Evolutionary conservation across 1,140 invertebrate species (phyloP), one percentile per base, ranked within the genome.

Genomic region (Steinernema feltiae): DNA sequence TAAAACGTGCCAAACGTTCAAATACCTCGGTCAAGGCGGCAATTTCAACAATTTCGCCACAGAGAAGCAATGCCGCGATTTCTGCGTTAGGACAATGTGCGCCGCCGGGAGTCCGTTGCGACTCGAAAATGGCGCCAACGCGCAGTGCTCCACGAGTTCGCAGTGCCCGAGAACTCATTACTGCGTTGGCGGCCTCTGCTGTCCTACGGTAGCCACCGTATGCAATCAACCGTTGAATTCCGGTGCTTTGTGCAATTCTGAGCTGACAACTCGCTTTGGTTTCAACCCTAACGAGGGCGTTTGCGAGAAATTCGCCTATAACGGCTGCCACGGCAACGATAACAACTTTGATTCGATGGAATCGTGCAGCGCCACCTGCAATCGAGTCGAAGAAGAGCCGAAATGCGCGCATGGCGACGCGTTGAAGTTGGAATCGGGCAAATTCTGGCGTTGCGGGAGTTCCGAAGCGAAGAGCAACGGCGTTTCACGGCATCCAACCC

Each of bases 31-130:
- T 27, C 81, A 82, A 78, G 81, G 79, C n/a, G 81, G 81, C 1
- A 83, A 82, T 48, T 82, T 77, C 70, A 82, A 82, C 74, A 82
- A 82, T 63, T 82, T 83, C 72, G 69, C 76, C 21, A 76, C 71
- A 3, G 77, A 79, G 32, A 70, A 82, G 70, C 72, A 79, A 15
- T 82, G 81, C 70, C 18, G 78, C 1, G 72, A 79, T 30, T 82
- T 79, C 41, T 82, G 81, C 46, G 75, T 77, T 18, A 32, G 27
- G 1, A 32, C 79, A 0, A 30, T 82, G 0, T 82, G 81, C 69
- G 72, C 78, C 0, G 73, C 78, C 32, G 81, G 81, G n/a, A 69
- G 32, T 48, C 81, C 81, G n/a, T 24, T 82, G 21, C 15, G 79
- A 1, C 69, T 81, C 18, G 70, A 82, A 69, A 69, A 30, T 41